Evolutionary conservation across 2,113 vertebrate genomes (phyloP).

Genomic region (Ceyx cyanopectus): DNA sequence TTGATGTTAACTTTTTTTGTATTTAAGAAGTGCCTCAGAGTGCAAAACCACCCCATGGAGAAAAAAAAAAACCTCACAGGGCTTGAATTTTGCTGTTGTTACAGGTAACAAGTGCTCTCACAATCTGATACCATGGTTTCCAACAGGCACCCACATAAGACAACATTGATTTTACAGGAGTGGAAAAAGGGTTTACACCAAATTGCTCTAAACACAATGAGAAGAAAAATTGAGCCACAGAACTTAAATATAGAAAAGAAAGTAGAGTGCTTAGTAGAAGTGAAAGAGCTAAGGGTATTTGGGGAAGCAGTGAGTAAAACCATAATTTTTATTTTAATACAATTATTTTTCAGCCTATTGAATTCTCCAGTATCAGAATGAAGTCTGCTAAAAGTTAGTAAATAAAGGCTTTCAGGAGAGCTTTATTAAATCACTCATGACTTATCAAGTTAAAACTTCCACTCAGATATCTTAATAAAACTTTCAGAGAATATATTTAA

Average conservation of each 20-base stretch:
- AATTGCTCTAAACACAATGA: background rate
- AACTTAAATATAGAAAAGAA: constrained; percentile 23
- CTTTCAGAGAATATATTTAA: constrained; percentile 75
- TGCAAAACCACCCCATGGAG: background rate
- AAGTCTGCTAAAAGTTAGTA: constrained; percentile 75
- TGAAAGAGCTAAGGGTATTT: constrained; percentile 27
- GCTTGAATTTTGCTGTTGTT: background rate
- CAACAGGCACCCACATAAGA: background rate
- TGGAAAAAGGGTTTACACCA: background rate
- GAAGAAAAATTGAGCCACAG: background rate
- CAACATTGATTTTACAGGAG: background rate
- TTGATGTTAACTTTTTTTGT: background rate
- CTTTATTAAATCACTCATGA: constrained; percentile 77
- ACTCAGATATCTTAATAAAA: constrained; percentile 78
- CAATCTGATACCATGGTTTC: background rate
- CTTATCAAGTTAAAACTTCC: constrained; percentile 72
- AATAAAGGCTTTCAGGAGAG: constrained; percentile 76
- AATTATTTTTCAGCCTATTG: constrained; percentile 61
- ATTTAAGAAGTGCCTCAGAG: background rate
- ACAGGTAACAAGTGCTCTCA: background rate
- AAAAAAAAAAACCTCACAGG: background rate
- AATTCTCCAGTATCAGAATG: constrained; percentile 61
- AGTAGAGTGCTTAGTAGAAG: background rate
- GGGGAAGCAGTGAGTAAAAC: constrained; percentile 30
- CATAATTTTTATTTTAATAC: constrained; percentile 22